Conservation (phyloP, 2,888 invertebrate genomes). For the Campoplex capitator region DNA sequence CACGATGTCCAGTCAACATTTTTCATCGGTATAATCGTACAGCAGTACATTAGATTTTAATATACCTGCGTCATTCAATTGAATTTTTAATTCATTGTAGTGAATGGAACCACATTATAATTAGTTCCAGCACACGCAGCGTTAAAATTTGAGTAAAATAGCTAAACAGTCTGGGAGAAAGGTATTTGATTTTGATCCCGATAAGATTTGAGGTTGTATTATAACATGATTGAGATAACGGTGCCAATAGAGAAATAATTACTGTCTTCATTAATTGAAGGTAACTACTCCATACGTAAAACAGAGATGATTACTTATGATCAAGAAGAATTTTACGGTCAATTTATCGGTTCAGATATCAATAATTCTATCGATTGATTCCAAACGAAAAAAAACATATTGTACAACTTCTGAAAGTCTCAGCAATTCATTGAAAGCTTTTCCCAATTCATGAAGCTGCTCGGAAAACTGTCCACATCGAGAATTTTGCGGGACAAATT, state of each 20-base stretch:
- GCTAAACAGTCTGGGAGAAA: not conserved
- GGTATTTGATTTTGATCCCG: not conserved
- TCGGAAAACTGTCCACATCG: not conserved
- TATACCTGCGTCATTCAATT: not conserved
- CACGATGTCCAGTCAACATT: constrained; percentile 45
- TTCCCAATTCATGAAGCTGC: not conserved
- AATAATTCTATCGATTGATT: not conserved
- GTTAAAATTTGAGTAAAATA: too few species aligned
- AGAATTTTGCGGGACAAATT: not conserved
- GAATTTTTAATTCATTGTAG: not conserved
- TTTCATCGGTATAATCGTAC: constrained; percentile 4
- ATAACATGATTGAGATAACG: not conserved
- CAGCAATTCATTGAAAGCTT: not conserved
- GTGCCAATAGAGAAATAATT: not conserved
- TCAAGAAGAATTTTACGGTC: not conserved
- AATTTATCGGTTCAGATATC: not conserved
- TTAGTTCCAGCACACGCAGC: not conserved
- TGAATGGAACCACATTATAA: not conserved
- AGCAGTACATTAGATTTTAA: not conserved
- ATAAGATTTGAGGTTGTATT: constrained; percentile 8
- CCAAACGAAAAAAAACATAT: not conserved
- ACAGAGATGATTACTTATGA: not conserved
- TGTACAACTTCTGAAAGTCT: not conserved
- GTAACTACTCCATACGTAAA: too few species aligned
- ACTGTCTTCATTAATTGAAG: not conserved